Evolutionary conservation across 2,888 invertebrate genomes (phyloP), one percentile per base, ranked within the genome.

Genomic region (Isoperla grammatica): DNA sequence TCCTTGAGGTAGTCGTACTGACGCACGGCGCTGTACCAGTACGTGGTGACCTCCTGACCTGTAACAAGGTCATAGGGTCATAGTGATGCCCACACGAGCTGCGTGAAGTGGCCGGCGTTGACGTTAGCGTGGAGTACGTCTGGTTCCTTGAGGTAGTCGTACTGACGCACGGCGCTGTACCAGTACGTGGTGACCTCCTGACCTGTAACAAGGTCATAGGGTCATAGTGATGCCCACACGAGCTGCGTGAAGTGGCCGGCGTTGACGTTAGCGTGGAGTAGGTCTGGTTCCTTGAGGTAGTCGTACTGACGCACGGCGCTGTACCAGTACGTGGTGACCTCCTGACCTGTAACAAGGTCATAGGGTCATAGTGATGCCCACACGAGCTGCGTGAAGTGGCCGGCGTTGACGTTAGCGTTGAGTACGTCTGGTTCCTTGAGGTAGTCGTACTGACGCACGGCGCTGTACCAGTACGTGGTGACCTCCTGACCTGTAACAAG

Each of bases 191-290:
- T 84, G 19, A 88, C 88, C 75, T 89, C 88, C 76, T 89, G 87
- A 9, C 89, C 88, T 70, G 62, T 8, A 60, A 53, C 42, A 46
- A n/a, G n/a, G n/a, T n/a, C n/a, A n/a, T n/a, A n/a, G n/a, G n/a
- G n/a, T n/a, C n/a, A n/a, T n/a, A n/a, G n/a, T n/a, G 79, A 81
- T 39, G 83, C 82, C 92, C 93, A 93, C 20, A 92, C 88, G 73
- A 93, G 79, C 76, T 92, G 92, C 0, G 90, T 90, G 74, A 92
- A 92, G 73, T 91, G 90, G 61, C 91, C 91, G 72, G 88, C 86
- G 70, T 88, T 88, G 1, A 88, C 87, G 69, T 88, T 88, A 5
- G 86, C 86, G 66, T 88, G 88, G 6, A 88, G 78, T 49, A 87
- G 78, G 69, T 86, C 86, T 0, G 85, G 78, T 69, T 88, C 86